These are phyloP conservation scores for Pagetopsis macropterus DNA, from an alignment of 2,797 vertebrate genomes.

Conservation along the genomic window DNA sequence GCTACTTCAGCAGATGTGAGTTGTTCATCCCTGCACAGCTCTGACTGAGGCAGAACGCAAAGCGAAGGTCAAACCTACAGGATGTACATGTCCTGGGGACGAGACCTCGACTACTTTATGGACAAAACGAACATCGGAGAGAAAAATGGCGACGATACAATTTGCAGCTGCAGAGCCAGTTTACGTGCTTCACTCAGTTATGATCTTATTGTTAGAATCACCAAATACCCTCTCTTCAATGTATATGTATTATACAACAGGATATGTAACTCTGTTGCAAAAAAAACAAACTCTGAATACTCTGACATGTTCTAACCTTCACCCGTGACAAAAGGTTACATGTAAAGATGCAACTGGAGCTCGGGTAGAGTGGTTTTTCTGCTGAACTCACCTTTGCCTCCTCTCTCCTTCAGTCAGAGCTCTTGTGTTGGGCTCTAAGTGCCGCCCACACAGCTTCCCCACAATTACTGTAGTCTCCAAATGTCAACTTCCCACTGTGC, in stretches of 20 bases:
- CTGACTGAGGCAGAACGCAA: not conserved
- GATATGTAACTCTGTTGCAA: not conserved
- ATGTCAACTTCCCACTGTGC: conserved; percentile 53
- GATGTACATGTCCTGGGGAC: not conserved
- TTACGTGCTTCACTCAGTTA: not conserved
- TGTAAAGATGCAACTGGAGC: not conserved
- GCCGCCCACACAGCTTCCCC: conserved; percentile 25
- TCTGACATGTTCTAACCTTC: no score
- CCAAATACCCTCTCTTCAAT: not conserved
- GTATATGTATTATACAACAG: not conserved
- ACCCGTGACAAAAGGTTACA: not conserved
- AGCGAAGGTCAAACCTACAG: not conserved
- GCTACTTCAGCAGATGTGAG: not conserved
- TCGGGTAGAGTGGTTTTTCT: not conserved
- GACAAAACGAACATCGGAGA: not conserved
- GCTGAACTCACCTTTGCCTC: conserved; percentile 20
- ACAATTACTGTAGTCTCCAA: conserved; percentile 34
- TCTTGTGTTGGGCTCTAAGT: conserved; percentile 12
- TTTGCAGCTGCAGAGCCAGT: not conserved
- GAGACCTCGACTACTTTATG: not conserved
- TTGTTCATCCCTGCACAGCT: not conserved
- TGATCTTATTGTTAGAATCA: not conserved
- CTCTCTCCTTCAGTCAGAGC: not conserved
- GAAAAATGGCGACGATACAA: not conserved
- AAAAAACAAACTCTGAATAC: no score